A percentile compares a stretch with the other conserved stretches of the same genome.
phyloP scores from a whole-genome alignment of 2,113 vertebrate genomes.

The Sus scrofa region DNA sequence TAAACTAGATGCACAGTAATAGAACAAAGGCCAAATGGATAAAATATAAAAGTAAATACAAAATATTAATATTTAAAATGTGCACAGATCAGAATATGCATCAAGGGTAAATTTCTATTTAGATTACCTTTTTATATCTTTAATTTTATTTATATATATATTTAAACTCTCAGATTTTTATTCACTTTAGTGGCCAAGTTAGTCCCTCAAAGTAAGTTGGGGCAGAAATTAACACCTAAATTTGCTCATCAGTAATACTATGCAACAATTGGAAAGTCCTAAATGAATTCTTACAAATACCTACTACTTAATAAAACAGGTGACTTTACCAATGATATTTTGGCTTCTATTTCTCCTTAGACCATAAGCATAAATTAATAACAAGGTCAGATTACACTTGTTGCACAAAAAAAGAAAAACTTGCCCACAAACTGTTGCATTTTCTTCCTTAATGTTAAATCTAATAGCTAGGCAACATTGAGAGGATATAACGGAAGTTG shows the following conservation, averaged over 20 bases:
- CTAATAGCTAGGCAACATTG: not conserved
- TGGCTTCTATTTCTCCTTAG: not conserved
- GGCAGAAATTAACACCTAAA: constrained; percentile 7
- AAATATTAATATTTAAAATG: not conserved
- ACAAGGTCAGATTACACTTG: not conserved
- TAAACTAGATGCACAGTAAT: not conserved
- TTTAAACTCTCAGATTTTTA: not conserved
- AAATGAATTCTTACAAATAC: constrained; percentile 51
- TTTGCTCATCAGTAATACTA: not conserved
- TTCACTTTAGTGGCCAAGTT: not conserved
- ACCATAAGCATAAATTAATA: not conserved
- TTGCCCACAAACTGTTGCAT: not conserved
- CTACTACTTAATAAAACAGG: not conserved
- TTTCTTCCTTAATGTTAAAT: constrained; percentile 26
- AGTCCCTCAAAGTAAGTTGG: not conserved
- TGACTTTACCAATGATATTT: not conserved
- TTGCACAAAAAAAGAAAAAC: not conserved
- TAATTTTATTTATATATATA: not conserved
- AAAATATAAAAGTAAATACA: not conserved
- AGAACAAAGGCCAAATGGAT: not conserved
- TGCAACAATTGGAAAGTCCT: not conserved
- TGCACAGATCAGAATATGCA: not conserved
- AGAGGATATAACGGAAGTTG: not conserved
- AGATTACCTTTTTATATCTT: not conserved
- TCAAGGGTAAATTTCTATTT: constrained; percentile 4